Evolutionary conservation across 2,797 vertebrate species (phyloP), one percentile per base, ranked within the genome.

Genomic region (Propithecus perrieri): DNA sequence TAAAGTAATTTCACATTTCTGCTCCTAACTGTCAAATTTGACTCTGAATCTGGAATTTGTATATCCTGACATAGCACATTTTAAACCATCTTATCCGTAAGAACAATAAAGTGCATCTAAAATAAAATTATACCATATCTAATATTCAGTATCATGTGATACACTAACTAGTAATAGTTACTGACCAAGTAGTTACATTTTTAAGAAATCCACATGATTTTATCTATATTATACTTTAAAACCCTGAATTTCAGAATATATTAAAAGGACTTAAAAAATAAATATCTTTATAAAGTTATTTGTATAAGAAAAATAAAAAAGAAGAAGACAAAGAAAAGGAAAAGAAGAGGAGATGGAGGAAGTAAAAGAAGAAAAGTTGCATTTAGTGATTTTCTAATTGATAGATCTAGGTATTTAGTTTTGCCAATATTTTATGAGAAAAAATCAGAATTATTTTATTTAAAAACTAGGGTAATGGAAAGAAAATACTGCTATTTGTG

Each of bases 171-270:
- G 30, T 55, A 57, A 28, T 1, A 46, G 28, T 65, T 63, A 38
- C 8, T 35, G 2, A 59, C 57, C 9, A 61, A 84, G 13, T 43
- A 30, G 35, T 85, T 81, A 14, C 33, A 86, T 50, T 53, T 89
- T 88, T 65, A 5, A 85, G 53, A 90, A 74, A 78, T 38, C 26
- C 53, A 71, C 8, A 57, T 53, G 7, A 71, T 55, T 83, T 79
- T 93, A 15, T 43, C 55, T 26, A 57, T 26, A 26, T 57, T 57
- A 33, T 41, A 80, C 15, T 78, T 87, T 24, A 78, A 87, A 74
- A 67, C 28, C 81, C 22, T 48, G 15, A 83, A 50, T 96, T 92
- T 96, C 46, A 65, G 46, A 92, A 38, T 83, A 84, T 74, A 59
- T 91, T 90, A 2, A 87, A 85, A 72, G 20, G 24, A 94, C 33